These are phyloP conservation scores for Argyrosomus regius DNA, from an alignment of 2,797 vertebrate genomes.

Conservation along the genomic window DNA sequence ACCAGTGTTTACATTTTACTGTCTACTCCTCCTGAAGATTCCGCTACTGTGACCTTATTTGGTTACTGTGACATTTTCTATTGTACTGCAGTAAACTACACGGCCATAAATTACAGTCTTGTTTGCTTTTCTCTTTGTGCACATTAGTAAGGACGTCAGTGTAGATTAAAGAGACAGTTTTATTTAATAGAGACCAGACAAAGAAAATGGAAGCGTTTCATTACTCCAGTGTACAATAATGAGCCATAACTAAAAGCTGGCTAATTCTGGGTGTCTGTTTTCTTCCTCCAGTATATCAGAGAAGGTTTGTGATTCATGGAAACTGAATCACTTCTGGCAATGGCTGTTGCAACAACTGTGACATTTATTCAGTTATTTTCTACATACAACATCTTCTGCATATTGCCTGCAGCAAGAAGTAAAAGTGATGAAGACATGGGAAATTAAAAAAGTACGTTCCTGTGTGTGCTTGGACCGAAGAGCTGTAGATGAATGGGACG, in stretches of 20 bases:
- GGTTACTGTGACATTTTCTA: slow-evolving; percentile 3
- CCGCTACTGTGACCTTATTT: slow-evolving; percentile 28
- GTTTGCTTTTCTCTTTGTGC: slow-evolving; percentile 4
- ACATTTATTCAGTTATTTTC: slow-evolving; percentile 5
- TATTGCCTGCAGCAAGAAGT: background rate
- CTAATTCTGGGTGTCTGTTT: background rate
- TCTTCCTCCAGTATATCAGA: background rate
- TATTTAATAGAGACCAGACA: background rate
- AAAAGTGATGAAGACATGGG: background rate
- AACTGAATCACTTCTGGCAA: background rate
- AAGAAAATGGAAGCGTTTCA: background rate
- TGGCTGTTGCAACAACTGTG: slow-evolving; percentile 13
- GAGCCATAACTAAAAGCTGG: background rate
- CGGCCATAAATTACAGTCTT: background rate
- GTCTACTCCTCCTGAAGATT: slow-evolving; percentile 5
- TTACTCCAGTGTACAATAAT: background rate
- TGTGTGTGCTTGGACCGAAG: background rate
- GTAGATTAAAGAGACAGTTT: slow-evolving; percentile 1
- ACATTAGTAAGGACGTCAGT: background rate
- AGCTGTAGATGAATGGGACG: slow-evolving; percentile 1
- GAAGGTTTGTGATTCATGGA: background rate
- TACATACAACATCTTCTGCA: background rate
- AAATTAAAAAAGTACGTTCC: background rate
- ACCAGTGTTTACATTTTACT: slow-evolving; percentile 17
- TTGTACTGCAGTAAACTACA: slow-evolving; percentile 10